Percentiles rank a stretch among this genome's conserved stretches.
These are phyloP conservation scores for Istiophorus platypterus DNA, from an alignment of 2,113 vertebrate genomes.

Conservation along the genomic window DNA sequence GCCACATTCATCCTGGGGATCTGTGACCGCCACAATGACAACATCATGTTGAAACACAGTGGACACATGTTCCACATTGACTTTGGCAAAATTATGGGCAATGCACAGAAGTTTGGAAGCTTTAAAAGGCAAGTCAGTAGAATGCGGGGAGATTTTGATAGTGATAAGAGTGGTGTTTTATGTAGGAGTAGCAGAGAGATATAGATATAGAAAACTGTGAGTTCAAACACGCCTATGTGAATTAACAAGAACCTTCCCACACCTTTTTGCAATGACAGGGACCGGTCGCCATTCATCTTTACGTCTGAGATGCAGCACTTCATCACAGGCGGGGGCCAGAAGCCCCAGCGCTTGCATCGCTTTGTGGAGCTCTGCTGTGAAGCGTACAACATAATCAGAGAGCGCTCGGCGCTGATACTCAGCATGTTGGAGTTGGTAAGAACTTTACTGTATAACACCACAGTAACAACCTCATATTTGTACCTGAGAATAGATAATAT, in stretches of 20 bases:
- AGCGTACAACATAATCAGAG: slow-evolving; percentile 90
- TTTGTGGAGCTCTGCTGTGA: slow-evolving; percentile 93
- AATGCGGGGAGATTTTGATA: not conserved
- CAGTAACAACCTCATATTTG: not conserved
- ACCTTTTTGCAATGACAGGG: slow-evolving; percentile 75
- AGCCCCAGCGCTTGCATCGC: slow-evolving; percentile 87
- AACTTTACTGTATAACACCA: not conserved
- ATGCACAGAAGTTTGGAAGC: slow-evolving; percentile 93
- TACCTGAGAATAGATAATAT: not conserved
- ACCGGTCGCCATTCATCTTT: slow-evolving; percentile 92
- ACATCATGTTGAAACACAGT: slow-evolving; percentile 96
- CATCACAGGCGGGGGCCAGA: slow-evolving; percentile 91
- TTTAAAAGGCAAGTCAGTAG: slow-evolving; percentile 89
- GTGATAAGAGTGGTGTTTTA: not conserved
- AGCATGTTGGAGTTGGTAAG: slow-evolving; percentile 91
- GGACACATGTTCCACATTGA: slow-evolving; percentile 99
- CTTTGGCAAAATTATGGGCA: slow-evolving; percentile 95
- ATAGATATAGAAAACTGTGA: not conserved
- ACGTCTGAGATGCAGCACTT: slow-evolving; percentile 95
- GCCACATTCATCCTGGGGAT: slow-evolving; percentile 96
- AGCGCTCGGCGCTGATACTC: slow-evolving; percentile 87
- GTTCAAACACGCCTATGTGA: not conserved
- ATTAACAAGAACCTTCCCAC: accelerated
- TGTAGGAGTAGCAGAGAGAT: not conserved
- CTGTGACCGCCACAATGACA: slow-evolving; percentile 97